Evolutionary conservation across 53 echinoderm and acorn worm genomes (phyloP).

Genomic region (Glandiceps talaboti): DNA sequence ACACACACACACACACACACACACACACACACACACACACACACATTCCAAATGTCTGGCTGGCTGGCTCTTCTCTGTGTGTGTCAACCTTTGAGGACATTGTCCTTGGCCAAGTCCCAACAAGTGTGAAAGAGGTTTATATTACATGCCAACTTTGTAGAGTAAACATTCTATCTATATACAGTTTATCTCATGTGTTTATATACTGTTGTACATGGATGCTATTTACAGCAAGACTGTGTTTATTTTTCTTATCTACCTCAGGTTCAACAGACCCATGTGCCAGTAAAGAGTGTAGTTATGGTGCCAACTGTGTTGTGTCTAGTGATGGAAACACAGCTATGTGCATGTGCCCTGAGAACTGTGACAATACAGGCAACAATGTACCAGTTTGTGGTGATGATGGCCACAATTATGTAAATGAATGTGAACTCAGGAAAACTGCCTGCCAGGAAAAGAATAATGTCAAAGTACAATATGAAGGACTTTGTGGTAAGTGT

Average conservation of each 20-base stretch:
- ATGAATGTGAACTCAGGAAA: conserved; percentile 49
- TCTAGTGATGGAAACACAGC: conserved; percentile 21
- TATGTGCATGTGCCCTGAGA: conserved; percentile 58
- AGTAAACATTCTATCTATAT: too few relatives aligned
- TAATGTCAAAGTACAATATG: conserved; percentile 33
- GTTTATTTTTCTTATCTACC: conserved; percentile 31
- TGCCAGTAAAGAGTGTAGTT: conserved; percentile 56
- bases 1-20: neutral
- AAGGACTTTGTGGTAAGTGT: conserved; percentile 79
- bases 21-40: neutral
- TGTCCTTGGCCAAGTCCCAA: too few relatives aligned
- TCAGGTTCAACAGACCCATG: conserved; percentile 61
- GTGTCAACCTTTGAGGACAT: too few relatives aligned
- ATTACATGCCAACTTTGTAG: too few relatives aligned
- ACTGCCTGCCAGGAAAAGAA: neutral
- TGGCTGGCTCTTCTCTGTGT: too few relatives aligned
- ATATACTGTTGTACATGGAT: too few relatives aligned
- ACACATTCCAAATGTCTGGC: too few relatives aligned
- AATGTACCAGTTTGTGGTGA: conserved; percentile 56
- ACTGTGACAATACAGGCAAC: neutral
- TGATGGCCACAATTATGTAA: conserved; percentile 63
- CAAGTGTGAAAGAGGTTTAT: too few relatives aligned
- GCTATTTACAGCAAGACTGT: too few relatives aligned
- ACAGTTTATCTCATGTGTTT: too few relatives aligned
- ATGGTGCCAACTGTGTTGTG: conserved; percentile 35